Evolutionary conservation across 2,888 invertebrate genomes (phyloP), one percentile per base, ranked within the genome.

Genomic region (Pemphredon lugubris): DNA sequence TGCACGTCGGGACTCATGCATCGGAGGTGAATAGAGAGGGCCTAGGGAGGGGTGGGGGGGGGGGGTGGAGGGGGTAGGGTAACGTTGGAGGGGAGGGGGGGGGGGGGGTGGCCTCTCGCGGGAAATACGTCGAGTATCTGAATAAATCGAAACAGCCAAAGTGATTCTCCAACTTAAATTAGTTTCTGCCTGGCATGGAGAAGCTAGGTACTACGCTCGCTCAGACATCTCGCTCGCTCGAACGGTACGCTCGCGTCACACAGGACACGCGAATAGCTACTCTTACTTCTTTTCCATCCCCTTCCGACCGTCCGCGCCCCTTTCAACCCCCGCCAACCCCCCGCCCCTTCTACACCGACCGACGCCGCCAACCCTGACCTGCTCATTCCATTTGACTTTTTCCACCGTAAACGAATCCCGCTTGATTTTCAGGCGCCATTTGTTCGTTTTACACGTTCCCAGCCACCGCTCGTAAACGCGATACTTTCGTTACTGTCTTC

Each of bases 81-180:
- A n/a, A 72, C 57, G 68, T 63, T 39, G n/a, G n/a, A n/a, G n/a
- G n/a, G n/a, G n/a, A n/a, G n/a, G n/a, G n/a, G n/a, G n/a, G 69
- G 77, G 70, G 64, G 64, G 69, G 63, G 59, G 67, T 21, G 54
- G 61, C 67, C 76, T 73, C 87, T 84, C 87, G 73, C 84, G 87
- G 87, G 87, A 88, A 88, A 88, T 87, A 86, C 86, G 81, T 84
- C 83, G 79, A 84, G 86, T 83, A 87, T 88, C 86, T 87, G 87
- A 88, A 88, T 88, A 88, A 88, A 87, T 88, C 88, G 88, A 87
- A 88, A 87, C 86, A 86, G 83, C 83, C 84, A 84, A 87, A 88
- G 88, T 88, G 87, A 88, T 88, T 88, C 86, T 83, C 88, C 84
- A 88, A 88, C 88, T 88, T 88, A 88, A 88, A 88, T 88, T 88